Evolutionary conservation across 2,797 vertebrate species (phyloP), one percentile per base, ranked within the genome.

Genomic region (Epinephelus coioides): DNA sequence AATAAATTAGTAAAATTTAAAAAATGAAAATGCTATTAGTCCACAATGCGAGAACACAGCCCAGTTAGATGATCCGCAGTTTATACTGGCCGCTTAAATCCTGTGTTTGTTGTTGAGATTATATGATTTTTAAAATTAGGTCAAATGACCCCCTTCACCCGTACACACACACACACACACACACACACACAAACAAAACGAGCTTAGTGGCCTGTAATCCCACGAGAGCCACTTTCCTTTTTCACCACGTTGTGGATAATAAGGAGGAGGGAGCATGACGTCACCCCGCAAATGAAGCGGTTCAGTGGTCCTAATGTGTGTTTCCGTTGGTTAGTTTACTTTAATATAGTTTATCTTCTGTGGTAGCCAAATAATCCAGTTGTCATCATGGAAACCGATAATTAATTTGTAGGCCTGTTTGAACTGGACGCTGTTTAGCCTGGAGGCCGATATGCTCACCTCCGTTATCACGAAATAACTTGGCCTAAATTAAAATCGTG

Each of bases 201-300:
- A 84, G 77, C 0, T 88, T 82, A 85, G 82, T 62, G 68, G 72
- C 71, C 83, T 73, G 56, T 92, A 84, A 92, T 91, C 89, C 92
- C 80, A 79, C 78, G 43, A 85, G 81, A 89, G 83, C 88, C 90
- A 93, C 92, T 91, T 93, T 93, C 89, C 76, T 79, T 93, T 94
- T 91, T 89, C 82, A 79, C 76, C 73, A 60, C 72, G 59, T 59
- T 54, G 80, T 25, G 46, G 78, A 83, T 82, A 83, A 88, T 72
- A 59, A 81, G 47, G 78, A 60, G 64, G 56, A 2, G 63, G 62
- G 64, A 64, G 23, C 40, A 14, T 86, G 90, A 85, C 88, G 88
- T 90, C 91, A 90, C 1, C 44, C 47, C 7, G 1, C 43, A 14
- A 72, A n/a, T 17, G 50, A 76, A 71, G 76, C 51, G 27, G 18